These are phyloP conservation scores for Lasioglossum marginatum DNA, from an alignment of 2,888 invertebrate species.

Conservation along the genomic window DNA sequence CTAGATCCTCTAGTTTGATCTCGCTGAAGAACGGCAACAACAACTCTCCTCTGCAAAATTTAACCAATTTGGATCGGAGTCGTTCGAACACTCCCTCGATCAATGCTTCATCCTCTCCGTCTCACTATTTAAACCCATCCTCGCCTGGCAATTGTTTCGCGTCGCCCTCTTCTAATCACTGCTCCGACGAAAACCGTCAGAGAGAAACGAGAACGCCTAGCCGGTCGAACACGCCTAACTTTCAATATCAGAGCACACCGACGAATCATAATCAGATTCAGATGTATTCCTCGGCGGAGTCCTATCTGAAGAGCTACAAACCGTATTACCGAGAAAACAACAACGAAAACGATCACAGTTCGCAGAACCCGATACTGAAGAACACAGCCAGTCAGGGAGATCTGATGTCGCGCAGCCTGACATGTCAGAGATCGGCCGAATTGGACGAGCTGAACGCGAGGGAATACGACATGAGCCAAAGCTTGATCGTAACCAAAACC, in stretches of 20 bases:
- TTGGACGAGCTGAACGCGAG: conserved; percentile 72
- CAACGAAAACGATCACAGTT: conserved; percentile 67
- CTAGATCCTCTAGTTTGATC: conserved; percentile 81
- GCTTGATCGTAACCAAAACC: conserved; percentile 82
- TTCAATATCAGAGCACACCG: conserved; percentile 55
- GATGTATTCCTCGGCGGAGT: conserved; percentile 72
- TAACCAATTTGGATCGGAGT: conserved; percentile 62
- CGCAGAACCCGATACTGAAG: conserved; percentile 22
- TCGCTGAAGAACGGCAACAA: conserved; percentile 82
- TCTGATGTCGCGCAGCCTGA: conserved; percentile 79
- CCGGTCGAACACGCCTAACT: conserved; percentile 73
- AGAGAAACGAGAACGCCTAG: conserved; percentile 76
- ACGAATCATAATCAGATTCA: conserved; percentile 76
- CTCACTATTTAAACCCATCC: conserved; percentile 39
- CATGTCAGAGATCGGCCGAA: conserved; percentile 74
- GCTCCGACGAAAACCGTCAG: conserved; percentile 80
- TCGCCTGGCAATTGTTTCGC: conserved; percentile 43
- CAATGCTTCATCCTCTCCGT: conserved; percentile 35
- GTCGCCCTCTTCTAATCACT: conserved; percentile 45
- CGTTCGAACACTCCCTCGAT: conserved; percentile 73
- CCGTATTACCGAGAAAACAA: conserved; percentile 73
- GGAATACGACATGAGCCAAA: conserved; percentile 83
- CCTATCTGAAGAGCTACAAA: conserved; percentile 74
- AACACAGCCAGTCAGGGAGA: conserved; percentile 64
- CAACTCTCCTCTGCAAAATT: conserved; percentile 56